phyloP scores from a whole-genome alignment of 2,113 vertebrate genomes.

The Pteropus alecto region DNA sequence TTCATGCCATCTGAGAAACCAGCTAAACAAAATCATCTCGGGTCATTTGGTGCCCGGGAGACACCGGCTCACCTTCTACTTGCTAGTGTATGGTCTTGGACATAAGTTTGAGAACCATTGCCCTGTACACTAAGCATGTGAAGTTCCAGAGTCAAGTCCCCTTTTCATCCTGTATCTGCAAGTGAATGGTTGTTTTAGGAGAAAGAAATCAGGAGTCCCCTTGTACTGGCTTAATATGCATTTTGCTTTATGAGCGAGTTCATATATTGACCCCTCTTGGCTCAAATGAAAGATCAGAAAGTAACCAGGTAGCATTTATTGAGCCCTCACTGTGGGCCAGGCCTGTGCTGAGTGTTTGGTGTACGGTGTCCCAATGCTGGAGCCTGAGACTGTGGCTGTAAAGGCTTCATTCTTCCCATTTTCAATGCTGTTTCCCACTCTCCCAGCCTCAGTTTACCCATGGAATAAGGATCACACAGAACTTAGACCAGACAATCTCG shows the following conservation, averaged over 20 bases:
- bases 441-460: not conserved
- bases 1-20: not conserved
- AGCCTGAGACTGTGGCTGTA: accelerated
- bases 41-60: not conserved
- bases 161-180: not conserved
- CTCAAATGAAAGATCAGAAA: not conserved
- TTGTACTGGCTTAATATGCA: not conserved
- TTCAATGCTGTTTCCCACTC: not conserved
- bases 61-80: not conserved
- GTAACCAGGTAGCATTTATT: accelerated
- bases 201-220: not conserved
- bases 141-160: not conserved
- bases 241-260: not conserved
- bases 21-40: not conserved
- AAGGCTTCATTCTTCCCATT: not conserved
- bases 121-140: too few relatives aligned
- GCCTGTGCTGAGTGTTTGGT: not conserved
- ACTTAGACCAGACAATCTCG: too few relatives aligned
- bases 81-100: not conserved
- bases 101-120: not conserved
- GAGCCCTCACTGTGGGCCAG: accelerated
- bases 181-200: not conserved
- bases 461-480: not conserved
- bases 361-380: accelerated
- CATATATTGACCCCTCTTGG: not conserved